phyloP scores from a whole-genome alignment of 2,113 vertebrate genomes.

The Saguinus imperator region DNA sequence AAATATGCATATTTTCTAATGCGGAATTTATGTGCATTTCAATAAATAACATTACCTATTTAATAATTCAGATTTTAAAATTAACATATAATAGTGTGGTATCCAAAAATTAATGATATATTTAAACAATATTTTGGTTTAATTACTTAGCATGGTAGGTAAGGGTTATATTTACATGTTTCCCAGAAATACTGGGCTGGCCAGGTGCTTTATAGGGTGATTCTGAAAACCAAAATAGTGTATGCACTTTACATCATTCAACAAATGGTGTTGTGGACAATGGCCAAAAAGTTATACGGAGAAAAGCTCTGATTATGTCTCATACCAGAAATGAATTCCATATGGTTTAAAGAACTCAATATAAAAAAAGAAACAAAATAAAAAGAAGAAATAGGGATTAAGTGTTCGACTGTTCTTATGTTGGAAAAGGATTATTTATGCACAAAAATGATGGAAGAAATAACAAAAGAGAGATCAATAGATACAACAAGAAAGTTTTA shows the following conservation, averaged over 20 bases:
- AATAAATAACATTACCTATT: not conserved
- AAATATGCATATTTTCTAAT: not conserved
- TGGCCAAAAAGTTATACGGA: not conserved
- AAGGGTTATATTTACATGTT: not conserved
- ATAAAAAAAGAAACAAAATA: not conserved
- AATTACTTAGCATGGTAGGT: not conserved
- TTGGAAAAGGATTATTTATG: not conserved
- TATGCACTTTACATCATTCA: not conserved
- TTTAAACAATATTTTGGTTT: slow-evolving; percentile 7
- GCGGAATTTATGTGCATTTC: not conserved
- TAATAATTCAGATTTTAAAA: slow-evolving; percentile 23
- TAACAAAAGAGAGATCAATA: not conserved
- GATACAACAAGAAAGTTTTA: not conserved
- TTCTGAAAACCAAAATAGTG: slow-evolving; percentile 15
- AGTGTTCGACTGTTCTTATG: not conserved
- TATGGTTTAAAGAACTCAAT: not conserved
- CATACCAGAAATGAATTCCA: not conserved
- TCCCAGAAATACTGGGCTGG: not conserved
- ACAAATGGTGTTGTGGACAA: not conserved
- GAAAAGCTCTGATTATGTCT: not conserved
- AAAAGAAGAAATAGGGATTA: not conserved
- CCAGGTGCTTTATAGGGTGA: not conserved
- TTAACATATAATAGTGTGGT: not conserved
- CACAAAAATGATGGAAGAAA: not conserved
- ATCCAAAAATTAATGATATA: not conserved